Evolutionary conservation across 2,797 vertebrate genomes (phyloP), one percentile per base, ranked within the genome.

Genomic region (Linurgus olivaceus): DNA sequence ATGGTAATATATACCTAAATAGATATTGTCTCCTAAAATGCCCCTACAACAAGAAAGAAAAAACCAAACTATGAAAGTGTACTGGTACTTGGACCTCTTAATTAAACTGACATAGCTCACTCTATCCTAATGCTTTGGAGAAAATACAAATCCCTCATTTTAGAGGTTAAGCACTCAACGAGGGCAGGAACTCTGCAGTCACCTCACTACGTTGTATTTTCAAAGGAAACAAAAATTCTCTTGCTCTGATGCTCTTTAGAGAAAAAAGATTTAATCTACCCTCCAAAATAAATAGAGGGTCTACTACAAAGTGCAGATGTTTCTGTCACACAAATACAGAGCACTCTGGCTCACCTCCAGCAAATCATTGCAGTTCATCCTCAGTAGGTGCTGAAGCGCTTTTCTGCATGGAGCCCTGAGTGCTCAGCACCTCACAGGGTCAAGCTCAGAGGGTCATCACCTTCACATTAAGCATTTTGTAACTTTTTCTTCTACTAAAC

Each of bases 181-280:
- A 79, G 2, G 1, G 50, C 55, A 75, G 73, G 59, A 90, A 73
- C 40, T 75, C 74, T 70, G 31, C 11, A 31, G 10, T 57, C 54
- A 28, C 45, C 75, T 85, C 55, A 47, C 18, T 54, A 61, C 0
- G 0, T 3, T 37, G 35, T 89, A 57, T 82, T 93, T 94, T 87
- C 78, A 91, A 71, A 92, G 75, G 87, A 93, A 94, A 91, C 21
- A 94, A 50, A 87, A 80, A 80, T 68, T 65, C 35, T 67, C 70
- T 35, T 68, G 58, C 50, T 91, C 52, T 75, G 38, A 75, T 58
- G 63, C 61, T 80, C 61, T 91, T 90, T 33, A 90, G 95, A 80
- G 52, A 40, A 92, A 90, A 62, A 67, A 44, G 9, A 67, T 59
- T 73, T 61, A 47, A 63, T 81, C 75, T 44, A 17, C 20, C 8